Base-by-base conservation (phyloP, 2,113 vertebrate genomes). In the Cryptomyrus ogoouensis region DNA sequence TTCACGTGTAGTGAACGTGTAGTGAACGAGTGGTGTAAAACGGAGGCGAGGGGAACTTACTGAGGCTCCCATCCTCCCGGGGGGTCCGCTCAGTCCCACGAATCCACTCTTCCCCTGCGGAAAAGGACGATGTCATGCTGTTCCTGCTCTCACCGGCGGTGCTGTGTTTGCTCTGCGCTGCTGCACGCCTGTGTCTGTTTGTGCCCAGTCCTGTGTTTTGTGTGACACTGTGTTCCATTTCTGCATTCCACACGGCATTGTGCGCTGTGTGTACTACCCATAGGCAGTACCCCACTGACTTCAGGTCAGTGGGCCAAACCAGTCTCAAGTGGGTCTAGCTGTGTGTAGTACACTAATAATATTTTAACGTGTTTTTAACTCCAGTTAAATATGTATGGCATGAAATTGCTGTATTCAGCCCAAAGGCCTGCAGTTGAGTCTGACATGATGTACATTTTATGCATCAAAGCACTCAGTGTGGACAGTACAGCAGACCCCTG, bases 51-150 rank as follows among this genome's bases (percentile, higher is more conserved):
- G 15, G n/a, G 24, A 85, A 95, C 97, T 96, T 93, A 98, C 97
- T 0, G 97, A 96, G 87, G 91, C 91, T 31, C 97, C 97, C 0
- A 95, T 93, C 90, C 96, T 97, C 1, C 97, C 97, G 3, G 88
- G 91, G 0, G 93, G 93, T 17, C 97, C 97, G 5, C 35, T 21
- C 8, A 66, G 88, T 84, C 97, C 97, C 1, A 80, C 19, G 2
- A 91, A 93, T 70, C 97, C 97, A 2, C 91, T 95, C 19, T 62
- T 83, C 31, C 97, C 97, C 97, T 98, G 91, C 46, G 94, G 66
- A 77, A 52, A 39, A 39, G 66, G 90, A 50, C 31, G 85, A 88
- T 17, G 9, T 42, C 17, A 66, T 46, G 2, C 17, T 17, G 17
- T 24, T 42, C 56, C 21, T 2, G 5, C 87, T 42, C 35, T 8